Conservation (phyloP, 1,140 invertebrate species). For the Metopolophium dirhodum region DNA sequence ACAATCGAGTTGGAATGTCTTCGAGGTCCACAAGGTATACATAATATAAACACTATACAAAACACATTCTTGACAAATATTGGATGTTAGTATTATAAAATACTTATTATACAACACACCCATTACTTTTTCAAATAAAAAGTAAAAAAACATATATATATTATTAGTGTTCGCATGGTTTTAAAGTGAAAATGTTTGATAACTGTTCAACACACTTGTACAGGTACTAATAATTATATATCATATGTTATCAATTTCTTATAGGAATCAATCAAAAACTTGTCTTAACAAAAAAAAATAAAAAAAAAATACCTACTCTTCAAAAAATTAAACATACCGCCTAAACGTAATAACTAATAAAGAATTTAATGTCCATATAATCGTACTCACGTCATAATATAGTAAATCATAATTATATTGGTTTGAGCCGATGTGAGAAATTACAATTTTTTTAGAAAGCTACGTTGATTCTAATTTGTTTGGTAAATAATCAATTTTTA, state of each 20-base stretch:
- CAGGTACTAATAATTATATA: neutral
- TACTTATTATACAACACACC: neutral
- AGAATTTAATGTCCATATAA: neutral
- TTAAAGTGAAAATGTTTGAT: neutral
- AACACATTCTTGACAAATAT: neutral
- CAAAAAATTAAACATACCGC: neutral
- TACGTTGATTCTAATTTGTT: neutral
- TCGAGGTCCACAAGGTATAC: slow-evolving; percentile 73
- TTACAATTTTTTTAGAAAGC: neutral
- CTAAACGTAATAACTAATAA: neutral
- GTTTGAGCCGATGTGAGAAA: neutral
- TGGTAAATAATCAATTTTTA: neutral
- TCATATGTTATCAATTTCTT: neutral
- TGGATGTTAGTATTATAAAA: neutral
- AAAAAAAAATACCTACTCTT: neutral
- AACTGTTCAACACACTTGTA: neutral
- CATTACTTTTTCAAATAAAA: neutral
- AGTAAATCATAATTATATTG: slow-evolving; percentile 18
- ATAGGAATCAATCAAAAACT: neutral
- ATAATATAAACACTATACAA: neutral
- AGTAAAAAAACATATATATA: neutral
- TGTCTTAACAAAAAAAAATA: neutral
- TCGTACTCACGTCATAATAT: neutral
- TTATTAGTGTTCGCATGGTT: neutral
- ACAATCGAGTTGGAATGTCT: slow-evolving; percentile 80